These are phyloP conservation scores for Eurystomus gularis DNA, from an alignment of 2,113 vertebrate species.

Conservation along the genomic window DNA sequence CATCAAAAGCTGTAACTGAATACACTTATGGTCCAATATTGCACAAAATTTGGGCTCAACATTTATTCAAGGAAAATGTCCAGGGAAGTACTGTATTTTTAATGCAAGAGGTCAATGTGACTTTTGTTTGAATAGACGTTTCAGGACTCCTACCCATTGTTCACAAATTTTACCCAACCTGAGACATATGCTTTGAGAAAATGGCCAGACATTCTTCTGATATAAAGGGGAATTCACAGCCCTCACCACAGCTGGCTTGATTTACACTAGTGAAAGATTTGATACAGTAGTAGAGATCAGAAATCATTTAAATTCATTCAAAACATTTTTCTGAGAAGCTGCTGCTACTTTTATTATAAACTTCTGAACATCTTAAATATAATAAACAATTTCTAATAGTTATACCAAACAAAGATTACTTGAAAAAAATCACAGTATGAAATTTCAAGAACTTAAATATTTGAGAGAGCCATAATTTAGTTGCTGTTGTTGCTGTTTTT, in stretches of 20 bases:
- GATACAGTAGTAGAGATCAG: not conserved
- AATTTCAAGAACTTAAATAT: constrained; percentile 25
- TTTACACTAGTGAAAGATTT: not conserved
- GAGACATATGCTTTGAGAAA: not conserved
- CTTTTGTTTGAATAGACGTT: not conserved
- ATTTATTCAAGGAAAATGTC: not conserved
- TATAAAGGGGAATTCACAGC: not conserved
- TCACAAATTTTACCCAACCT: not conserved
- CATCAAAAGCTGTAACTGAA: constrained; percentile 53
- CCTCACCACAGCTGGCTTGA: not conserved
- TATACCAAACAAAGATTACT: not conserved
- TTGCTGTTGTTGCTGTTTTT: not conserved
- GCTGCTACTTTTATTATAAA: not conserved
- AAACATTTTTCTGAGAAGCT: not conserved
- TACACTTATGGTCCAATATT: constrained; percentile 28
- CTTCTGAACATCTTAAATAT: not conserved
- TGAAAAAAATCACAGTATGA: not conserved
- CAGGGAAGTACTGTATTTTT: not conserved
- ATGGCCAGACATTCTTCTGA: not conserved
- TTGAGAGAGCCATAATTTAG: not conserved
- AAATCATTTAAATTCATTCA: not conserved
- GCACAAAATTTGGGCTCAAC: constrained; percentile 37
- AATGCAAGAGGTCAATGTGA: not conserved
- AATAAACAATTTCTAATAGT: not conserved
- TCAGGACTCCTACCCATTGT: not conserved